Evolutionary conservation across 2,888 invertebrate genomes (phyloP).

Genomic region (Drosophila aldrichi): DNA sequence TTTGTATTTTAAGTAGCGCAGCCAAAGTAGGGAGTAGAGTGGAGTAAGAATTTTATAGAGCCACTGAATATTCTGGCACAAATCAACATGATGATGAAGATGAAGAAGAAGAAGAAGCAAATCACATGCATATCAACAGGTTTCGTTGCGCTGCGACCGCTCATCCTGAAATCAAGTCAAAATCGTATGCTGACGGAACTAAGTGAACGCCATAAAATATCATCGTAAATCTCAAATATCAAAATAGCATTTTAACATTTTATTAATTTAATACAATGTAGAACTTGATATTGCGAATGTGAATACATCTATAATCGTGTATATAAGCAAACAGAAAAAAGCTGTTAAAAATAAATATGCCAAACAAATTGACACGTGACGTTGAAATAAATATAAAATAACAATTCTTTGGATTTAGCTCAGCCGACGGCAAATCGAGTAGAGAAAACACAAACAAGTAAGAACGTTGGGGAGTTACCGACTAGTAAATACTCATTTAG

Average conservation of each 20-base stretch:
- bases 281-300: slow-evolving; percentile 19
- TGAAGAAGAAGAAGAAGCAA: background rate
- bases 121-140: slow-evolving; percentile 26
- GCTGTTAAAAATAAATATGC: slow-evolving; percentile 10
- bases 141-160: slow-evolving; percentile 17
- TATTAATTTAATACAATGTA: slow-evolving; percentile 16
- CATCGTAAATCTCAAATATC: slow-evolving; percentile 56
- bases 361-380: slow-evolving; percentile 16
- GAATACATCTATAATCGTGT: background rate
- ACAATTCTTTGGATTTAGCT: background rate
- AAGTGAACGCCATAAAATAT: slow-evolving; percentile 48
- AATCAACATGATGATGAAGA: background rate
- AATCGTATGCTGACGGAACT: slow-evolving; percentile 38
- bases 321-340: background rate
- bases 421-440: slow-evolving; percentile 33
- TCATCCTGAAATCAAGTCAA: slow-evolving; percentile 25
- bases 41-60: slow-evolving; percentile 24
- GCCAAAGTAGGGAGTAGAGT: background rate
- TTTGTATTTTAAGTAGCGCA: slow-evolving; percentile 40
- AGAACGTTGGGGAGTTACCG: no score
- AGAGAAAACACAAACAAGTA: background rate
- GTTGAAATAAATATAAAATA: background rate
- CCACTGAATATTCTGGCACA: slow-evolving; percentile 1
- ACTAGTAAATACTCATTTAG: no score
- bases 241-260: slow-evolving; percentile 35